Base-by-base conservation (phyloP, 2,888 invertebrate species). In the Mallateleia sp. region DNA sequence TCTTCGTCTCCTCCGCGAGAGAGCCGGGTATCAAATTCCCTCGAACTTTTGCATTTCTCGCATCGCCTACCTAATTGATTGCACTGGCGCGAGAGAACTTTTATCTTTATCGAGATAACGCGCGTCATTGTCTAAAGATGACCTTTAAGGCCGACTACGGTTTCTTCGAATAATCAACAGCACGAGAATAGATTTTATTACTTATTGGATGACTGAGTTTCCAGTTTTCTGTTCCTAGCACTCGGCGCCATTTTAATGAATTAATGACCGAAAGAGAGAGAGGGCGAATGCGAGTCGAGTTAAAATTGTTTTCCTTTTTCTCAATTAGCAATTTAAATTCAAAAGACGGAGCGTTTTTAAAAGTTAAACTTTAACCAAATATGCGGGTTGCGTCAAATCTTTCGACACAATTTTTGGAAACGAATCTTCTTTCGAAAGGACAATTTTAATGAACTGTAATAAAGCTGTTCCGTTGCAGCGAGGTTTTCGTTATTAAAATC, bases 21-120 rank as follows among this genome's bases (percentile, higher is more conserved):
- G 52, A 60, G 28, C 18, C 42, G 34, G 20, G 42, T 78, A 78
- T 78, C 84, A 50, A 56, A 78, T 78, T 78, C 58, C 47, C 67
- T 42, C 67, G 22, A 69, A 75, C 74, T 69, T 75, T 67, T 62
- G 75, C 82, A 75, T 52, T 75, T 82, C 67, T 82, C 75, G 69
- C 67, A 52, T 66, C 67, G 75, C 52, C 45, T 60, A 34, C 45
- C 75, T 75, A 75, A 82, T 75, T 69, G 62, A 75, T 75, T 75
- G 60, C 81, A 38, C 38, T 47, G 20, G 28, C 52, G 74, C 81
- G 54, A 22, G 71, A 79, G 20, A 52, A 79, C 66, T 74, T 58
- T 74, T 66, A 81, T 71, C 80, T 80, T 24, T 42, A 54, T 72
- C 74, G 60, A 69, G 75, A 75, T 82, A 75, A 54, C 25, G 28